Conservation (phyloP, 2,888 invertebrate genomes). For the Diarsia dahlii region DNA sequence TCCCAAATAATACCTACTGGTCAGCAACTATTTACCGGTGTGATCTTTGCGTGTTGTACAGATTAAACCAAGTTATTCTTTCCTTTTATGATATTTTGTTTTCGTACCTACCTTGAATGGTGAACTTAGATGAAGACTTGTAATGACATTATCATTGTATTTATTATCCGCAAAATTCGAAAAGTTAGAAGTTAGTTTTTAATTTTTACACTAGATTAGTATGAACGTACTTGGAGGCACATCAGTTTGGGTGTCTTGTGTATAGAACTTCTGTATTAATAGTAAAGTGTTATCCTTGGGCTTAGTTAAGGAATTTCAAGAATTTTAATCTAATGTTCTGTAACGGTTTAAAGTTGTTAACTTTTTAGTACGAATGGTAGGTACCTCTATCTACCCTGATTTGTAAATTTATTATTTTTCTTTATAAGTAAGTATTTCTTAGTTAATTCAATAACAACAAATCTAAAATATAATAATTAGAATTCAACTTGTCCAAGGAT, state of each 20-base stretch:
- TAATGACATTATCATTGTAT: neutral
- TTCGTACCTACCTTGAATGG: neutral
- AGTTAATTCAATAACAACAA: neutral
- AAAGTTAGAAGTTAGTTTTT: conserved; percentile 1
- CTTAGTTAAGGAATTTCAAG: neutral
- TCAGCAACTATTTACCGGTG: neutral
- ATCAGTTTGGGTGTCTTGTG: conserved; percentile 67
- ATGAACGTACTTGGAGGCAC: conserved; percentile 53
- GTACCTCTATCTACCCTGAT: neutral
- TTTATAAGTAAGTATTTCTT: neutral
- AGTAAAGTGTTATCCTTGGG: conserved; percentile 59
- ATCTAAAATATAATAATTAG: neutral
- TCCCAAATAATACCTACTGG: neutral
- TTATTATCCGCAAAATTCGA: neutral
- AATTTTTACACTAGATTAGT: conserved; percentile 9
- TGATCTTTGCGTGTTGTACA: neutral
- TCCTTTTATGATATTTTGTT: neutral
- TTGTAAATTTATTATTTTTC: neutral
- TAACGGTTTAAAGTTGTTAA: neutral
- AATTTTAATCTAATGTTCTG: neutral
- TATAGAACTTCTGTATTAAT: conserved; percentile 61
- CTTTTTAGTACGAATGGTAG: neutral
- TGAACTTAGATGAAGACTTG: neutral
- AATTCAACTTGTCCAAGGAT: conserved; percentile 40
- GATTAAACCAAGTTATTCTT: neutral